Evolutionary conservation across 2,888 invertebrate species (phyloP).

Genomic region (Balanococcus diminutus): DNA sequence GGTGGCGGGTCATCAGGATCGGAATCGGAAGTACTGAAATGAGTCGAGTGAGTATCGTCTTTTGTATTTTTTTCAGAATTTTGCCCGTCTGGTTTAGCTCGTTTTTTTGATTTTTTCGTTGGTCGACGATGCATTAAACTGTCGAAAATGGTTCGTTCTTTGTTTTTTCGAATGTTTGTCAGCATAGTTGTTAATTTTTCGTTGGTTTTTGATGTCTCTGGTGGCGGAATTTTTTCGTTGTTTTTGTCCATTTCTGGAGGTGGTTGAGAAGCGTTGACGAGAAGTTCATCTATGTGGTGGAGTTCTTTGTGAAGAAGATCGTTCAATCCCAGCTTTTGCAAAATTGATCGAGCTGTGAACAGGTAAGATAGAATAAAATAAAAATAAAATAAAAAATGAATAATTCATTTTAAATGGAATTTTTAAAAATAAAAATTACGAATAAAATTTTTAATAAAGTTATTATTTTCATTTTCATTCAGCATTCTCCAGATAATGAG

Average conservation of each 20-base stretch:
- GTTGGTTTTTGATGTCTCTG: neutral
- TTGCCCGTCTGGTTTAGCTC: neutral
- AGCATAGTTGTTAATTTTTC: constrained; percentile 38
- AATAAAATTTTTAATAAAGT: too few relatives aligned
- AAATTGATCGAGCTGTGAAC: constrained; percentile 63
- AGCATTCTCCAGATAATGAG: neutral
- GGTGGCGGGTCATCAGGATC: neutral
- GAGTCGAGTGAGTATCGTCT: neutral
- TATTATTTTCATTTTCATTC: too few relatives aligned
- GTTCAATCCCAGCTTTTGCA: constrained; percentile 63
- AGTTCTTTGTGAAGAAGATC: constrained; percentile 66
- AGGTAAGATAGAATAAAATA: constrained; percentile 53
- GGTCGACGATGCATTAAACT: constrained; percentile 35
- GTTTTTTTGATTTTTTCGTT: constrained; percentile 10
- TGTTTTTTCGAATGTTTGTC: constrained; percentile 43
- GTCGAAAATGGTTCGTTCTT: constrained; percentile 48
- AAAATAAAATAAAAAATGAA: neutral
- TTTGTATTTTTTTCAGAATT: neutral
- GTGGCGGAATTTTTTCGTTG: neutral
- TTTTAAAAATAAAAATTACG: neutral
- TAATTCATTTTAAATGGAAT: neutral
- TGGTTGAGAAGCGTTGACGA: neutral
- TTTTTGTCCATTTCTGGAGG: neutral
- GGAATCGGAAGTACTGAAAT: neutral
- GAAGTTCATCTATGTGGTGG: constrained; percentile 58